phyloP scores from a whole-genome alignment of 2,113 vertebrate genomes.

The Aptenodytes forsteri region DNA sequence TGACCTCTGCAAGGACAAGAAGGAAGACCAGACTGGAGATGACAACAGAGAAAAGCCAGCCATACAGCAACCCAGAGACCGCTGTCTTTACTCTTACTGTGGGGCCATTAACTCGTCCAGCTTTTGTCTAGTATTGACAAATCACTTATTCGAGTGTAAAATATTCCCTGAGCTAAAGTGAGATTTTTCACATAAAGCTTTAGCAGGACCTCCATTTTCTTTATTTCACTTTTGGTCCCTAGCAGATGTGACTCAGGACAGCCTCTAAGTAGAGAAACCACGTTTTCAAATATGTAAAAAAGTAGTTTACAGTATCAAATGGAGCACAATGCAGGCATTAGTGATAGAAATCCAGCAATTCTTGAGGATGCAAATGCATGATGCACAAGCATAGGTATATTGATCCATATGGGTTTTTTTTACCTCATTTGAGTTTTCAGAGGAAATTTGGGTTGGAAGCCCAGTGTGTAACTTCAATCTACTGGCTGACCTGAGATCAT shows the following conservation, averaged over 20 bases:
- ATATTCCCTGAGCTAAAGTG: not conserved
- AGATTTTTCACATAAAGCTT: not conserved
- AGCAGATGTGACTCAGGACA: not conserved
- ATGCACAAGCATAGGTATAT: not conserved
- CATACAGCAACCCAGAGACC: not conserved
- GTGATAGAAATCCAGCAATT: not conserved
- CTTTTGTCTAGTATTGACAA: not conserved
- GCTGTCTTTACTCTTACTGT: not conserved
- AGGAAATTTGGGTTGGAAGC: not conserved
- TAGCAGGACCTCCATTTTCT: not conserved
- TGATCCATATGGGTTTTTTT: rapidly evolving
- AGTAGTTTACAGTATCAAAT: not conserved
- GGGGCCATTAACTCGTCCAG: not conserved
- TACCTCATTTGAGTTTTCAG: not conserved
- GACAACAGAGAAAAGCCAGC: not conserved
- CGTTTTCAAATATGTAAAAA: not conserved
- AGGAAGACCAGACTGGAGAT: not conserved
- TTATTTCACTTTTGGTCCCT: not conserved
- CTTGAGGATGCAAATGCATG: not conserved
- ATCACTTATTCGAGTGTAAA: not conserved
- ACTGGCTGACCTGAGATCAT: not conserved
- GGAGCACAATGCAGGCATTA: not conserved
- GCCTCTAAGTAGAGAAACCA: not conserved
- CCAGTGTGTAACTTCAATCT: not conserved
- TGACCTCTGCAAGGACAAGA: not conserved